These are phyloP conservation scores for Artemia sinica DNA, from an alignment of 2,888 invertebrate species.

Conservation along the genomic window DNA sequence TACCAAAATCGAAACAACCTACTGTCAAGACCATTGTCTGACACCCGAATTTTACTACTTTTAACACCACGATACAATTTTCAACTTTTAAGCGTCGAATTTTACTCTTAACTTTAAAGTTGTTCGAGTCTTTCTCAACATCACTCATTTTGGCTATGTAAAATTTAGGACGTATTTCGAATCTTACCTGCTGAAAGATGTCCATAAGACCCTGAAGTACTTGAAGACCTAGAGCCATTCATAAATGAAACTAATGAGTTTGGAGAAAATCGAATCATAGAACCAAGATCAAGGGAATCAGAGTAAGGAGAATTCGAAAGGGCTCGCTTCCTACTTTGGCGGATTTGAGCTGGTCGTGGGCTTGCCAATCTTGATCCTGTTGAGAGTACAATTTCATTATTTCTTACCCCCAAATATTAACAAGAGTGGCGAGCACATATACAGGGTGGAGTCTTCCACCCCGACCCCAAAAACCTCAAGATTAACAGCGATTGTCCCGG, in stretches of 20 bases:
- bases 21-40: no score
- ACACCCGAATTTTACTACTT: no score
- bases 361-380: slow-evolving; percentile 48
- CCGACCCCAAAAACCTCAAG: no score
- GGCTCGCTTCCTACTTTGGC: slow-evolving; percentile 69
- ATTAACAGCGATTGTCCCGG: no score
- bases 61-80: not conserved
- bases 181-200: slow-evolving; percentile 71
- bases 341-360: slow-evolving; percentile 41
- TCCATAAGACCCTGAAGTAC: slow-evolving; percentile 83
- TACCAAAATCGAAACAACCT: no score
- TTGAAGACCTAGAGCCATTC: slow-evolving; percentile 62
- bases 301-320: slow-evolving; percentile 81
- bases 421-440: no score
- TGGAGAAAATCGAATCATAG: slow-evolving; percentile 86
- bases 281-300: slow-evolving; percentile 84
- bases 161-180: not conserved
- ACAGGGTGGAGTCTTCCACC: no score
- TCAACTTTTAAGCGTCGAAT: no score
- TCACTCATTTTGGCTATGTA: no score
- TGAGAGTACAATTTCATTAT: not conserved
- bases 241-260: slow-evolving; percentile 66
- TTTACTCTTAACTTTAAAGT: no score
- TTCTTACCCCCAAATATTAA: not conserved
- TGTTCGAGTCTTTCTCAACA: no score